These are phyloP conservation scores for Nephrotoma appendiculata DNA, from an alignment of 2,888 invertebrate genomes.

Conservation along the genomic window DNA sequence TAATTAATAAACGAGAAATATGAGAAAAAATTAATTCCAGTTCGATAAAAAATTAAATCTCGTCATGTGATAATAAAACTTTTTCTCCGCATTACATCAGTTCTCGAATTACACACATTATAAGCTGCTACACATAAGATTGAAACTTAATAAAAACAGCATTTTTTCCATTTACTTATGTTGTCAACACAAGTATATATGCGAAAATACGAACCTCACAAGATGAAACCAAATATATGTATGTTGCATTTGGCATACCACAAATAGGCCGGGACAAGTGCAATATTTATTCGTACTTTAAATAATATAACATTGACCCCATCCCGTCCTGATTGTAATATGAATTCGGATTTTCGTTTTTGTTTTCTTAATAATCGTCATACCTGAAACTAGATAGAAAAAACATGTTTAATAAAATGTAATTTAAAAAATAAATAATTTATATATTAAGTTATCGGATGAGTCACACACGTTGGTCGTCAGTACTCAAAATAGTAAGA, in stretches of 20 bases:
- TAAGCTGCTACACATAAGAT: background rate
- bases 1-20: background rate
- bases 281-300: constrained; percentile 37
- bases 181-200: background rate
- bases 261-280: constrained; percentile 53
- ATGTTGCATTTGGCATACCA: constrained; percentile 15
- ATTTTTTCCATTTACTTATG: background rate
- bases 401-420: background rate
- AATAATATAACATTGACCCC: constrained; percentile 27
- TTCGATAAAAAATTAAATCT: background rate
- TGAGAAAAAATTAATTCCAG: background rate
- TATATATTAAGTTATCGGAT: too few species aligned
- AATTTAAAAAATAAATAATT: background rate
- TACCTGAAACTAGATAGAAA: background rate
- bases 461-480: too few species aligned
- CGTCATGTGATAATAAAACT: background rate
- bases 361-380: background rate
- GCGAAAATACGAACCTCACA: constrained; percentile 14
- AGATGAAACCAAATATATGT: constrained; percentile 6
- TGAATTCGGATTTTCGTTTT: background rate
- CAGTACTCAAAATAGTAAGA: too few species aligned
- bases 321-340: constrained; percentile 26
- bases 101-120: background rate
- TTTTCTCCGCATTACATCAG: background rate
- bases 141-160: background rate